These are phyloP conservation scores for Hypsopygia costalis DNA, from an alignment of 2,888 invertebrate genomes.

Conservation along the genomic window DNA sequence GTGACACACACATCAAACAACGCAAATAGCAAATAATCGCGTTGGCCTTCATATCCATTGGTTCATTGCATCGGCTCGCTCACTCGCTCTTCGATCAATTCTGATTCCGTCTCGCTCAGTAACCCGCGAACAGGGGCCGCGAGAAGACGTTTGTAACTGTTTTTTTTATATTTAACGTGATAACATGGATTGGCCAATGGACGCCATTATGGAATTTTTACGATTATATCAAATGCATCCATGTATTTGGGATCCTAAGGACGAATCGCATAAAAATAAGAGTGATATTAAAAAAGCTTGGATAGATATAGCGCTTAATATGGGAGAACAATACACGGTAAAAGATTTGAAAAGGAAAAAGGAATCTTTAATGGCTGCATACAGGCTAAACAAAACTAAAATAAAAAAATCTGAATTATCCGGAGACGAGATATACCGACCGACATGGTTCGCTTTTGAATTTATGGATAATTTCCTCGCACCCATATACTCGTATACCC, in stretches of 20 bases:
- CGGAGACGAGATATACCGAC: background rate
- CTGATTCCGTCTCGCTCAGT: too few relatives aligned
- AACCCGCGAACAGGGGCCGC: too few relatives aligned
- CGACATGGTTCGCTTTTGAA: background rate
- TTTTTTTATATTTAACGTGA: too few relatives aligned
- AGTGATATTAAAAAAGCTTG: background rate
- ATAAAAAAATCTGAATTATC: background rate
- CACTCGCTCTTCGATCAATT: too few relatives aligned
- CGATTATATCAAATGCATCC: background rate
- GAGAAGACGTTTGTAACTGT: too few relatives aligned
- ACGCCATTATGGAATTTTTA: background rate
- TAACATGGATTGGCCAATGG: background rate
- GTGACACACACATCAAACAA: too few relatives aligned
- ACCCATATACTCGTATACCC: background rate
- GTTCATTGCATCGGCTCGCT: too few relatives aligned
- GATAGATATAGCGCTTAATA: background rate
- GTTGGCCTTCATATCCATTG: too few relatives aligned
- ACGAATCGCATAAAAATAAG: background rate
- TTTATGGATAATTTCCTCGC: background rate
- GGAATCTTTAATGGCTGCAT: background rate
- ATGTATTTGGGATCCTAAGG: background rate
- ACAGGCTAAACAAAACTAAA: background rate
- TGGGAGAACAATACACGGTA: background rate
- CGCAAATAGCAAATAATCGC: too few relatives aligned
- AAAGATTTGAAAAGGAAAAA: background rate